phyloP scores from a whole-genome alignment of 1,140 invertebrate species.

The Drosophila obscura region DNA sequence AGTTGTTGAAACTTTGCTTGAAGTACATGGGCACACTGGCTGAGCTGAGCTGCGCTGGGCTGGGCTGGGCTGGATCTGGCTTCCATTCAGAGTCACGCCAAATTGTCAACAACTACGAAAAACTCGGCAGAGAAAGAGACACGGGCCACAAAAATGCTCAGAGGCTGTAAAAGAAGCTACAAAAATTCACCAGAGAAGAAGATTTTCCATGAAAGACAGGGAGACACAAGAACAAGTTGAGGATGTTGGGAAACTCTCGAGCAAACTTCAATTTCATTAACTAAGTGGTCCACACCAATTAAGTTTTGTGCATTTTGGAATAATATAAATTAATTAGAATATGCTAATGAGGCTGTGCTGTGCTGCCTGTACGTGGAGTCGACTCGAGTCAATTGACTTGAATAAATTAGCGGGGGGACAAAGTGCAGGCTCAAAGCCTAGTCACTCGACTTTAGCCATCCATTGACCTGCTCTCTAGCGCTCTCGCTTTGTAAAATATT shows the following conservation, averaged over 20 bases:
- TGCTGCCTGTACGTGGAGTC: constrained; percentile 7
- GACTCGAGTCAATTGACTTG: constrained; percentile 72
- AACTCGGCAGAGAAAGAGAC: too few species aligned
- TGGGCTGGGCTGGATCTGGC: background rate
- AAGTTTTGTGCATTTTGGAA: constrained; percentile 80
- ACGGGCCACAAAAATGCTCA: too few species aligned
- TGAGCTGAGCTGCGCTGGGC: background rate
- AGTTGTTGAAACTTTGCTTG: constrained; percentile 63
- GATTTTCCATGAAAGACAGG: constrained; percentile 26
- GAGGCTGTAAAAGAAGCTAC: too few species aligned
- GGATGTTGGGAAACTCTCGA: constrained; percentile 1
- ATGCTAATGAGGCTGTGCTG: constrained; percentile 67
- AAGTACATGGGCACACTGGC: constrained; percentile 24
- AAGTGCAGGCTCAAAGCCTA: constrained; percentile 51
- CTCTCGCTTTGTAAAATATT: constrained; percentile 9
- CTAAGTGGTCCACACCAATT: constrained; percentile 79
- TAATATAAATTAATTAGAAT: constrained; percentile 83
- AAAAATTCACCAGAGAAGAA: background rate
- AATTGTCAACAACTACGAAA: constrained; percentile 38
- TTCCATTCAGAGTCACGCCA: constrained; percentile 24
- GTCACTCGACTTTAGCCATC: constrained; percentile 42
- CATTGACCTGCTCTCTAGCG: constrained; percentile 23
- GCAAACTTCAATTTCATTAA: constrained; percentile 77
- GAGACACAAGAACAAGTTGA: background rate
- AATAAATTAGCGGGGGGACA: constrained; percentile 67